Conservation (phyloP, 2,113 vertebrate genomes). For the Tretioscincus oriximinensis region DNA sequence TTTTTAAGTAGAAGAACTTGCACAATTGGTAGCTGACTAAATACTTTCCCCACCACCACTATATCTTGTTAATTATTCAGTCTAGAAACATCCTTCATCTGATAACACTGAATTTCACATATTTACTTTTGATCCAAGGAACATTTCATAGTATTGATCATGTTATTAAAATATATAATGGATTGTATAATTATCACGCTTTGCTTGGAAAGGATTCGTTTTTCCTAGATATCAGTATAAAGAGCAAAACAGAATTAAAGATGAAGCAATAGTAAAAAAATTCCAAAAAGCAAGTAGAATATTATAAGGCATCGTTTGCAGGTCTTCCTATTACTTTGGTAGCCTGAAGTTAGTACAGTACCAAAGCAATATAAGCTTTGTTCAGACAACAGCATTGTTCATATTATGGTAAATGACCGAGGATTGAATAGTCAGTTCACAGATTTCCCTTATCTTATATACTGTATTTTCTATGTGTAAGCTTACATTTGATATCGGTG, state of each 20-base stretch:
- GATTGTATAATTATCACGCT: background rate
- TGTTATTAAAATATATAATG: background rate
- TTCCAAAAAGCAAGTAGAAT: background rate
- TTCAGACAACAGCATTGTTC: background rate
- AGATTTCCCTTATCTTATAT: background rate
- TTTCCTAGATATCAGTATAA: background rate
- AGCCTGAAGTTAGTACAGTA: background rate
- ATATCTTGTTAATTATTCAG: background rate
- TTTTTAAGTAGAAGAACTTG: no score
- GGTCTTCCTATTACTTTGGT: background rate
- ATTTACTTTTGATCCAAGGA: no score
- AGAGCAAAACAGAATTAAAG: background rate
- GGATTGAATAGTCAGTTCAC: background rate
- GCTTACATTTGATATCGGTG: conserved; percentile 27
- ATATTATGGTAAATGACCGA: background rate
- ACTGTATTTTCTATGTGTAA: conserved; percentile 31
- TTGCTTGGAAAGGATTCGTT: background rate
- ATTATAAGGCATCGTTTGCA: background rate
- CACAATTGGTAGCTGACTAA: no score
- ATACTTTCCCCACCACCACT: no score
- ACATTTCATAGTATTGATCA: no score
- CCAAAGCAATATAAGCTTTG: background rate
- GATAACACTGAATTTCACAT: background rate
- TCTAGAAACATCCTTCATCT: no score
- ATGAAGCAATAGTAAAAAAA: background rate